Conservation (phyloP, 2,797 vertebrate species). For the Eulemur coronatus region DNA sequence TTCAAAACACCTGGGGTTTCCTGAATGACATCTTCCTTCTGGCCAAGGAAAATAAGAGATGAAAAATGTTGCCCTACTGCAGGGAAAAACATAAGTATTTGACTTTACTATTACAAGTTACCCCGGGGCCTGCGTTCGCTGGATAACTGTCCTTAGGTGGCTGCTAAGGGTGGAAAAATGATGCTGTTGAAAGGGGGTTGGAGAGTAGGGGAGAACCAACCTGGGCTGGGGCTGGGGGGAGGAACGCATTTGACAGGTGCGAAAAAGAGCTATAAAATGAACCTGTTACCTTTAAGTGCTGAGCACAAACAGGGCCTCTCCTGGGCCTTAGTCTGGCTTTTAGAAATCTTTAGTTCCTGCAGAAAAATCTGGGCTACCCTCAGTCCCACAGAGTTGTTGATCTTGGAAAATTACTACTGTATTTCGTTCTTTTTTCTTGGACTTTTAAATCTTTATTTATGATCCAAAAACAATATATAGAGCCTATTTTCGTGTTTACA, state of each 20-base stretch:
- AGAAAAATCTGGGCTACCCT: constrained; percentile 25
- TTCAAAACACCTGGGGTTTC: constrained; percentile 77
- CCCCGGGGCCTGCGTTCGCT: constrained; percentile 15
- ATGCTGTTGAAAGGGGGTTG: constrained; percentile 28
- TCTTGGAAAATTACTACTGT: constrained; percentile 43
- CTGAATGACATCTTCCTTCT: constrained; percentile 75
- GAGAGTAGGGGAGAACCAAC: not conserved
- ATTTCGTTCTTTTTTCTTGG: not conserved
- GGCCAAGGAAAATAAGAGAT: constrained; percentile 67
- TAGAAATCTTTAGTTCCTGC: constrained; percentile 50
- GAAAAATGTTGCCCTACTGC: constrained; percentile 73
- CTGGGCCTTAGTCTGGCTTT: not conserved
- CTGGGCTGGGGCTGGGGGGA: not conserved
- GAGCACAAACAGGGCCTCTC: not conserved
- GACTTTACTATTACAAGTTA: constrained; percentile 74
- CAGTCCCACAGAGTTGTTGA: constrained; percentile 16
- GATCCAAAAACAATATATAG: not conserved
- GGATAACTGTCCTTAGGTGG: constrained; percentile 69
- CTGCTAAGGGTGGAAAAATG: constrained; percentile 60
- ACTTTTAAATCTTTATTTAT: constrained; percentile 43
- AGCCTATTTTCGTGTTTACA: not conserved
- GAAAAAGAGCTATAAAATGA: not conserved
- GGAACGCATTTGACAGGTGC: constrained; percentile 34
- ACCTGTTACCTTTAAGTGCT: constrained; percentile 15
- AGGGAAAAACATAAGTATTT: constrained; percentile 78